Evolutionary conservation across 2,113 vertebrate species (phyloP).

Genomic region (Rhinolophus sinicus): DNA sequence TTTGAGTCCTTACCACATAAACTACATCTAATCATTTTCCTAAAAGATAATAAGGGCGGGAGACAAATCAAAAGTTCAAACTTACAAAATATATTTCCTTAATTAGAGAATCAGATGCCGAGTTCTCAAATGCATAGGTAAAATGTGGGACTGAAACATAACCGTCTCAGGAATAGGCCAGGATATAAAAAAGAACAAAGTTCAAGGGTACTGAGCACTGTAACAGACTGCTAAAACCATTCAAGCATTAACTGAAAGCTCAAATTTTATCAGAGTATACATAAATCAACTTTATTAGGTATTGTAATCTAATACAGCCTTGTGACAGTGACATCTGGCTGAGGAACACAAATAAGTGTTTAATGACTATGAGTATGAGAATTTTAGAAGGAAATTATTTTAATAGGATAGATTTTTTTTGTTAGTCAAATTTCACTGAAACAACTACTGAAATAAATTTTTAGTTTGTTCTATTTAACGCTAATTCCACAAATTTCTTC

Average conservation of each 20-base stretch:
- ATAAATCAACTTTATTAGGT: conserved; percentile 71
- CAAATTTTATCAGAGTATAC: conserved; percentile 46
- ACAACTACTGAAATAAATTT: conserved; percentile 23
- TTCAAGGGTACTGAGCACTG: conserved; percentile 10
- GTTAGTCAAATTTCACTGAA: background rate
- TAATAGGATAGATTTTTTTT: background rate
- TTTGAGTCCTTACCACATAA: conserved; percentile 9
- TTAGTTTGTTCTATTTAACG: background rate
- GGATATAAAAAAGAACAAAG: conserved; percentile 41
- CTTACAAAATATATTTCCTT: conserved; percentile 33
- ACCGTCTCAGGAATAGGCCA: conserved; percentile 39
- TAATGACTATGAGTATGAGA: conserved; percentile 15
- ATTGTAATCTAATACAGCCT: conserved; percentile 29
- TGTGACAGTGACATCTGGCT: conserved; percentile 41
- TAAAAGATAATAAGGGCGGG: conserved; percentile 19
- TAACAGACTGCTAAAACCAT: conserved; percentile 60
- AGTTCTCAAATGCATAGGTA: conserved; percentile 63
- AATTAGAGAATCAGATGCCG: conserved; percentile 53
- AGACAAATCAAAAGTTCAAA: conserved; percentile 65
- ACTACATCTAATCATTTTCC: conserved; percentile 30
- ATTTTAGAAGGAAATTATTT: conserved; percentile 57
- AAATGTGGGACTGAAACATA: conserved; percentile 49
- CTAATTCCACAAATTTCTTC: conserved; percentile 1
- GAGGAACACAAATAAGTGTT: conserved; percentile 42
- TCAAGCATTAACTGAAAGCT: conserved; percentile 59